Evolutionary conservation across 1,140 invertebrate species (phyloP).

Genomic region (Psix sp.): DNA sequence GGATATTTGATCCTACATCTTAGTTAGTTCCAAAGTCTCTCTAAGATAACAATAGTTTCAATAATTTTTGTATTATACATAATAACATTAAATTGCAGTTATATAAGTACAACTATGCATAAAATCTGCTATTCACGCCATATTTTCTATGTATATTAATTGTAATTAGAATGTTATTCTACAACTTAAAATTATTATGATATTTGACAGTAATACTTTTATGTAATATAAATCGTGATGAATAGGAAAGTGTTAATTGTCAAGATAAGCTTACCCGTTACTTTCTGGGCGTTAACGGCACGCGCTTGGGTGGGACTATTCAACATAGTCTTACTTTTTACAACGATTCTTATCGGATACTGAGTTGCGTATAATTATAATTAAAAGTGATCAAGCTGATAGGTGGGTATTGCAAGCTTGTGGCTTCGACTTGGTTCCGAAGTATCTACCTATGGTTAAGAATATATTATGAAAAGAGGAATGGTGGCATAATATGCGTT

Average conservation of each 20-base stretch:
- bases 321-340: constrained; percentile 57
- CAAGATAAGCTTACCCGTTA: constrained; percentile 47
- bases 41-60: constrained; percentile 35
- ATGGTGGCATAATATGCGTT: constrained; percentile 77
- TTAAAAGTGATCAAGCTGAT: constrained; percentile 76
- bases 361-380: constrained; percentile 76
- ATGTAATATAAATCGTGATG: too few relatives aligned
- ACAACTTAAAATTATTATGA: too few relatives aligned
- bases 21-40: constrained; percentile 50
- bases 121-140: too few relatives aligned
- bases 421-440: constrained; percentile 49
- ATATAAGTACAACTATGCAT: too few relatives aligned
- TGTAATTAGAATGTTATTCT: too few relatives aligned
- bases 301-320: constrained; percentile 73
- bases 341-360: constrained; percentile 71
- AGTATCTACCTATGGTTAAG: constrained; percentile 71
- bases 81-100: constrained; percentile 18
- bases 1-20: constrained; percentile 63
- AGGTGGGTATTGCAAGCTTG: constrained; percentile 58
- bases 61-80: constrained; percentile 13
- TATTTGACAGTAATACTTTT: too few relatives aligned
- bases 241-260: constrained; percentile 45
- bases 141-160: too few relatives aligned
- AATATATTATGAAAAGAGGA: constrained; percentile 71
- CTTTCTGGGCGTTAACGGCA: constrained; percentile 74